Evolutionary conservation across 2,888 invertebrate species (phyloP), one percentile per base, ranked within the genome.

Genomic region (Spicauda simplicius): DNA sequence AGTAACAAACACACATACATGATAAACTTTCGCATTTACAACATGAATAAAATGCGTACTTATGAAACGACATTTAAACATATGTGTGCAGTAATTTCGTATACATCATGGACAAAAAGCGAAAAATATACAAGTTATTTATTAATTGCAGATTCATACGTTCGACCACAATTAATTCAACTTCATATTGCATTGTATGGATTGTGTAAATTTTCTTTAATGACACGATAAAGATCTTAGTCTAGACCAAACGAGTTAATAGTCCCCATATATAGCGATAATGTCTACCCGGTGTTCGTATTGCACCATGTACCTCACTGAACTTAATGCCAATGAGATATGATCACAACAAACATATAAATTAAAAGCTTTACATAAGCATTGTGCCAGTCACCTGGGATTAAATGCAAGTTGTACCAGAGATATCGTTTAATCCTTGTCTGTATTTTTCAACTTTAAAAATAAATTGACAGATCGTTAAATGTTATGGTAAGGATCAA

Each of bases 231-330:
- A 62, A 12, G 45, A 62, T 62, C 62, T n/a, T 18, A n/a, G 55
- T 63, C 45, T 63, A 63, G 63, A 56, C 55, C 55, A 48, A 20
- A 63, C 63, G 45, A 55, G 25, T 63, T 63, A 63, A 63, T 63
- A 63, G 63, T 25, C 48, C 14, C 63, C 55, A 63, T 63, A 63
- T 63, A 63, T 56, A 63, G 63, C 30, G 8, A 45, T 55, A 63
- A 63, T 63, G 55, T 48, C 53, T 48, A n/a, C 41, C 63, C 45
- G 41, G 45, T 25, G 50, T 45, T n/a, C 16, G 18, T 18, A 30
- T 55, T 48, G 48, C 63, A 25, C 63, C 63, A 56, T 63, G 55
- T 63, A 52, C 53, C 12, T 16, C 30, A 41, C 63, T 56, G 63
- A 48, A 33, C 33, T 50, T 63, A 48, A 63, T 63, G 63, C 55